Conservation (phyloP, 2,888 invertebrate genomes). For the Stegana nigrithorax region DNA sequence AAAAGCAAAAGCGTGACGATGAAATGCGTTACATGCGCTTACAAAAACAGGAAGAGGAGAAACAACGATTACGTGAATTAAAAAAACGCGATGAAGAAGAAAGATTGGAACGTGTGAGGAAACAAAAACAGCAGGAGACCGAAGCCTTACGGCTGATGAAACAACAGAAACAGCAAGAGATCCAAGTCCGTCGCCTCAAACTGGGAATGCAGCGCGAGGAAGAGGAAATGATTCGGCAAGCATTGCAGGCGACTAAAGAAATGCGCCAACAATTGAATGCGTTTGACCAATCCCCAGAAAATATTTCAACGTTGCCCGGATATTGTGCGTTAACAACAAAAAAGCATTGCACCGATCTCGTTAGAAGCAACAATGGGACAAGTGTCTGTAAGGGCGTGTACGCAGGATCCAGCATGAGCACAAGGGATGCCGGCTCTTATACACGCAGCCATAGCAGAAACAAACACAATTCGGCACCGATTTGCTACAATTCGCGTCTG, state of each 20-base stretch:
- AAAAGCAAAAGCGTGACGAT: neutral
- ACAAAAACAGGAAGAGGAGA: neutral
- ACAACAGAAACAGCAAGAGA: neutral
- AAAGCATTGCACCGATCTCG: too few species aligned
- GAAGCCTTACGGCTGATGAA: too few species aligned
- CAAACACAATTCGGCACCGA: neutral
- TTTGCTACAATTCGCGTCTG: conserved; percentile 37
- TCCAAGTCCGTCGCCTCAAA: neutral
- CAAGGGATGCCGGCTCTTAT: too few species aligned
- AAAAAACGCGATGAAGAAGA: neutral
- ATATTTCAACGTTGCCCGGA: too few species aligned
- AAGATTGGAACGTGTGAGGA: neutral
- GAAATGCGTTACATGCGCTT: neutral
- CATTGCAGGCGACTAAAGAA: conserved; percentile 31
- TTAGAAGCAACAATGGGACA: too few species aligned
- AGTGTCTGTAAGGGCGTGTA: too few species aligned
- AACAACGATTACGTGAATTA: neutral
- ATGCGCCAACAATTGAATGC: conserved; percentile 12
- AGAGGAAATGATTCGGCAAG: neutral
- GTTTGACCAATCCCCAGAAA: too few species aligned
- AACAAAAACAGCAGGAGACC: neutral
- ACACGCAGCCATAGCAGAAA: too few species aligned
- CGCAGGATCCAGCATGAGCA: too few species aligned
- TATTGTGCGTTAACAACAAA: too few species aligned
- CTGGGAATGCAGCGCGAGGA: neutral